Evolutionary conservation across 2,888 invertebrate genomes (phyloP).

Genomic region (Formica aserva): DNA sequence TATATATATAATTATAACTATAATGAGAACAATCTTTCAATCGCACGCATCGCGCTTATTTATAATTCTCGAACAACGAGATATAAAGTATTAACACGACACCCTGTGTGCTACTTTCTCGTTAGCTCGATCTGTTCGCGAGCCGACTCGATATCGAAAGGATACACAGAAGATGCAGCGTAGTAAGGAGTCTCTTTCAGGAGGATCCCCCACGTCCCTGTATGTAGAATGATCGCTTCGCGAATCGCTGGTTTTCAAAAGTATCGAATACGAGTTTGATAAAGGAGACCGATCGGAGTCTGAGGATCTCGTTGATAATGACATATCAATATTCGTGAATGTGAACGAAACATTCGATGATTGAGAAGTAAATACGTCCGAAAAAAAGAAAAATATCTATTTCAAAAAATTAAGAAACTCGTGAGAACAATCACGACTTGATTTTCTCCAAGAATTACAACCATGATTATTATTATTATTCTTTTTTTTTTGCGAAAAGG

Average conservation of each 20-base stretch:
- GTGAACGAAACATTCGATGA: conserved; percentile 3
- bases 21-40: conserved; percentile 31
- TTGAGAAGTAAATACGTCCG: background rate
- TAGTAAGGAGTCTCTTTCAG: conserved; percentile 4
- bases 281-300: background rate
- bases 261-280: conserved; percentile 18
- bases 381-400: background rate
- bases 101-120: conserved; percentile 63
- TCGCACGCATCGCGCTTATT: conserved; percentile 16
- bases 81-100: conserved; percentile 58
- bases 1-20: conserved; percentile 51
- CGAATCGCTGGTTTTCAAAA: conserved; percentile 17
- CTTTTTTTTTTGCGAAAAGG: background rate
- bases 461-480: background rate
- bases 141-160: conserved; percentile 56
- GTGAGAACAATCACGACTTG: background rate
- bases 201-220: background rate
- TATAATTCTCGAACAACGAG: conserved; percentile 47
- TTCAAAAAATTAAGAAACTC: background rate
- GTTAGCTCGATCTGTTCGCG: conserved; percentile 54
- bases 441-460: conserved; percentile 5
- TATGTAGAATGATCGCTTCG: conserved; percentile 8
- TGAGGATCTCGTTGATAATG: background rate
- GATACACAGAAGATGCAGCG: conserved; percentile 64
- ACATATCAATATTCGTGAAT: background rate